Evolutionary conservation across 2,113 vertebrate genomes (phyloP), one percentile per base, ranked within the genome.

Genomic region (Hippoglossus stenolepis): DNA sequence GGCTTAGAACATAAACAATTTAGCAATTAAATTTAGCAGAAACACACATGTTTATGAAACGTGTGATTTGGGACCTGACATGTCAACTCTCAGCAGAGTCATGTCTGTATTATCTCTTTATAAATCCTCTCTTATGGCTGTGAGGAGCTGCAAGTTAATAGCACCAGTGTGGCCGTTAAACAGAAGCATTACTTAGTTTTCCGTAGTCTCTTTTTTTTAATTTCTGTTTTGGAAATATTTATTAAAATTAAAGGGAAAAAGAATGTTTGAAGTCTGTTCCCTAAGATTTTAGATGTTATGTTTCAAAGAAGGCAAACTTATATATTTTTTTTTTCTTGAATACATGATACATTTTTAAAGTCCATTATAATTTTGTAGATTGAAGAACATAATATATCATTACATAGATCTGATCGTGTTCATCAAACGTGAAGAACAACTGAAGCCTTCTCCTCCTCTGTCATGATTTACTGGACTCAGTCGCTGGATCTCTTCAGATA

Each of bases 81-180:
- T 51, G 78, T 66, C 54, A 14, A 67, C 53, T 77, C 85, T 87
- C 87, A 1, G 23, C 65, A 63, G 85, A 77, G 75, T 43, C 65
- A 0, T 65, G 60, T 65, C 18, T 18, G 62, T 15, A 1, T 69
- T 56, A 74, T 66, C 64, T 73, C 61, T 65, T 67, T 73, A 38
- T 82, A 23, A 84, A 77, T 84, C 64, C 40, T 56, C 54, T 64
- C 62, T 15, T 31, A 63, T 57, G 67, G 38, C 73, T 11, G 67
- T 0, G 31, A 70, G 47, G 17, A 17, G 64, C 79, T 68, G 0
- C 64, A 20, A 38, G 68, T 35, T 59, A 81, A 45, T 1, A 28
- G 62, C 76, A n/a, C 72, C 77, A 21, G 58, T 1, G 20, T 31
- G 65, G 47, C 72, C 8, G 0, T 60, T 58, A 68, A 82, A 31